Conservation (phyloP, 2,888 invertebrate species). For the Limnephilus marmoratus region DNA sequence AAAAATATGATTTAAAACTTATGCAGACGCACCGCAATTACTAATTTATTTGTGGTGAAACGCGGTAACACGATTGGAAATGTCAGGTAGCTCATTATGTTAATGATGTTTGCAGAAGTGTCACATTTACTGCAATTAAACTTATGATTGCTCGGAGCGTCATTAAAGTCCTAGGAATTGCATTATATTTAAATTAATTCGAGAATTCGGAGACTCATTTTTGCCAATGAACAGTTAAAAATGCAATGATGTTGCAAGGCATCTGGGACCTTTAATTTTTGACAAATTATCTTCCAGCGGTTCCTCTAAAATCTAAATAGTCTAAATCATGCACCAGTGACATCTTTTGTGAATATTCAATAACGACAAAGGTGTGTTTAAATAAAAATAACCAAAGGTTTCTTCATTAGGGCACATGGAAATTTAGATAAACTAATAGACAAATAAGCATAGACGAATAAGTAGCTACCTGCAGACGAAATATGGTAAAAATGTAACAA, state of each 20-base stretch:
- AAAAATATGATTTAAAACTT: not conserved
- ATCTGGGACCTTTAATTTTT: too few species aligned
- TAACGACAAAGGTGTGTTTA: too few species aligned
- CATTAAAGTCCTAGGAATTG: not conserved
- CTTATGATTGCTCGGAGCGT: not conserved
- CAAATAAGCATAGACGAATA: too few species aligned
- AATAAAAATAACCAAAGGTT: too few species aligned
- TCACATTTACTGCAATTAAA: not conserved
- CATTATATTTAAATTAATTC: not conserved
- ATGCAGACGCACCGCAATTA: not conserved
- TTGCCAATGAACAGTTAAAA: not conserved
- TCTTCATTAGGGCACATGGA: too few species aligned
- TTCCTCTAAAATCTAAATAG: too few species aligned
- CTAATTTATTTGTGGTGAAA: not conserved
- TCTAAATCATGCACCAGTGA: too few species aligned
- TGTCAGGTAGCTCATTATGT: not conserved
- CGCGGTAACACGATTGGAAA: not conserved
- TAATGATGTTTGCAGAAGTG: not conserved
- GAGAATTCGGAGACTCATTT: not conserved
- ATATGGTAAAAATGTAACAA: too few species aligned
- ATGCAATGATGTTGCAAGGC: not conserved
- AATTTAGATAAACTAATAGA: too few species aligned
- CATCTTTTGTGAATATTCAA: too few species aligned
- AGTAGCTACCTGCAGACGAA: too few species aligned
- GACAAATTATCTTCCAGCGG: too few species aligned